Conservation (phyloP, 2,113 vertebrate genomes). For the Butastur rufipennis region DNA sequence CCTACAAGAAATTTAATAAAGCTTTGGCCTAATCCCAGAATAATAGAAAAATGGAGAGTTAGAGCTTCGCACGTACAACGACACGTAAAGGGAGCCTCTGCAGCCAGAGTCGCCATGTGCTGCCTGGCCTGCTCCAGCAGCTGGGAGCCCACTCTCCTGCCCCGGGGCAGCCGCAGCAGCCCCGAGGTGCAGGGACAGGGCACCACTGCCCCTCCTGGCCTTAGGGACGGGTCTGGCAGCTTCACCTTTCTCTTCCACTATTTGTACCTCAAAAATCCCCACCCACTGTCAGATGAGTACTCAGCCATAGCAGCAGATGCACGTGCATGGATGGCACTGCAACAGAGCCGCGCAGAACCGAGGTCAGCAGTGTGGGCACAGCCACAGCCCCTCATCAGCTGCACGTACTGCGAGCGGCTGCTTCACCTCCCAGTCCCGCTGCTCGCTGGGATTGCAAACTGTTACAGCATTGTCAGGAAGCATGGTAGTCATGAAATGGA, state of each 20-base stretch:
- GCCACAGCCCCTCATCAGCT: rapidly evolving
- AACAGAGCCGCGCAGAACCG: rapidly evolving
- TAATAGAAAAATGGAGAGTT: background rate
- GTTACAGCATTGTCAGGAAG: background rate
- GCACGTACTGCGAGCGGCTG: rapidly evolving
- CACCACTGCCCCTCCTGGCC: rapidly evolving
- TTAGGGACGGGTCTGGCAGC: background rate
- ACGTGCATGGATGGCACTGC: rapidly evolving
- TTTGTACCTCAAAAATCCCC: background rate
- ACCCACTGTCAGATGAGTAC: rapidly evolving
- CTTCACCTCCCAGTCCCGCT: background rate
- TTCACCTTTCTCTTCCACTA: background rate
- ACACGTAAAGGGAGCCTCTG: background rate
- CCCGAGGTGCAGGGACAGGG: rapidly evolving
- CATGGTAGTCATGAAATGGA: rapidly evolving
- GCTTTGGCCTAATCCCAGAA: background rate
- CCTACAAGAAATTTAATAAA: background rate
- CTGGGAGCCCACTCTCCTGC: background rate
- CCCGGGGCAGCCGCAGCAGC: background rate
- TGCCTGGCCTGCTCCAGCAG: background rate
- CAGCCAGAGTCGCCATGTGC: rapidly evolving
- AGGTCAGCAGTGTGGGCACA: background rate
- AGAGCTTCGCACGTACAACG: rapidly evolving
- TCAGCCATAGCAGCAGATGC: rapidly evolving
- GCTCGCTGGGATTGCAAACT: background rate